Evolutionary conservation across 2,113 vertebrate genomes (phyloP).

Genomic region (Naja naja): DNA sequence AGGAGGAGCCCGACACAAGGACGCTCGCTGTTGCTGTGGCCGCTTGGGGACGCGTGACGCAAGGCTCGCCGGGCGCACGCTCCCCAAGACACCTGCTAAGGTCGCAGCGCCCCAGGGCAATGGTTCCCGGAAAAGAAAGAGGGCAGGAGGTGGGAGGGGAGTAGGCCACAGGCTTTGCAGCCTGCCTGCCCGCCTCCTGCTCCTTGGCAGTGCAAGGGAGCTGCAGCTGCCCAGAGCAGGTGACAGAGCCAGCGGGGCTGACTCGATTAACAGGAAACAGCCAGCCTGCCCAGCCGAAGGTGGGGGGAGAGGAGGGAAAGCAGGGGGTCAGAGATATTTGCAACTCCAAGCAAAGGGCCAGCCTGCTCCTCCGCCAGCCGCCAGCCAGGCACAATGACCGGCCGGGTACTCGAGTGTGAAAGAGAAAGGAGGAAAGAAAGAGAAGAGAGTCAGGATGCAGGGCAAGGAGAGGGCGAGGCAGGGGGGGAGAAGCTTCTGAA

Average conservation of each 20-base stretch:
- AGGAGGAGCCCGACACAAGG: not conserved
- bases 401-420: not conserved
- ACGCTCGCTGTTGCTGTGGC: not conserved
- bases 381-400: not conserved
- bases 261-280: constrained; percentile 53
- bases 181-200: constrained; percentile 56
- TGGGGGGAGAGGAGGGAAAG: too few relatives aligned
- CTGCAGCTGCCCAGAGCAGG: constrained; percentile 40
- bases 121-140: constrained; percentile 22
- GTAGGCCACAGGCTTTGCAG: constrained; percentile 45
- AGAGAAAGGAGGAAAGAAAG: not conserved
- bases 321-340: not conserved
- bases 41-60: constrained; percentile 35
- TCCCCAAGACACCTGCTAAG: constrained; percentile 64
- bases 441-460: not conserved
- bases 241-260: constrained; percentile 51
- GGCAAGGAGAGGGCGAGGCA: not conserved
- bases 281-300: constrained; percentile 21
- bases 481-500: not conserved
- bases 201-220: constrained; percentile 47
- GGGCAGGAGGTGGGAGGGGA: not conserved
- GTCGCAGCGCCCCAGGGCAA: constrained; percentile 40
- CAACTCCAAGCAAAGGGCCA: not conserved
- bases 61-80: constrained; percentile 38
- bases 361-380: not conserved